Evolutionary conservation across 2,113 vertebrate species (phyloP), one percentile per base, ranked within the genome.

Genomic region (Aptenodytes patagonicus): DNA sequence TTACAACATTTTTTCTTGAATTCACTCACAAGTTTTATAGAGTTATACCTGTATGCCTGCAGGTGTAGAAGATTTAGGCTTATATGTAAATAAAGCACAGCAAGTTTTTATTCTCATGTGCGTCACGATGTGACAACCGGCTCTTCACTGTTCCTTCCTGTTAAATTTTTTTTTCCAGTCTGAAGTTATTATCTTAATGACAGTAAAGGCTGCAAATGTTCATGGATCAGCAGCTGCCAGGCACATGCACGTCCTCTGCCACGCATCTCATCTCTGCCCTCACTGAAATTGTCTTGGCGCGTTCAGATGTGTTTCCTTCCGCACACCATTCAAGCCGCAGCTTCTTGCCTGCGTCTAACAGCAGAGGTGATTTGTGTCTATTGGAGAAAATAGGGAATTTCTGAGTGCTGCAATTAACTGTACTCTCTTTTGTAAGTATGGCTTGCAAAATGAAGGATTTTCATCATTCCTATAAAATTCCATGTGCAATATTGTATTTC

Each of bases 41-140:
- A 28, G 38, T 40, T 20, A 2, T 61, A 28, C 31, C 16, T 52
- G 9, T 6, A 18, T 87, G 60, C 57, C 79, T 96, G 65, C 55
- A 87, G 65, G 46, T 75, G 60, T 32, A n/a, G 75, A n/a, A 47
- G 31, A 26, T 47, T 31, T 17, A 38, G 44, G 44, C 13, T 42
- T 34, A 24, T 15, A 26, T 1, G 7, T 2, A 52, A 49, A 73
- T 61, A 34, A 87, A 71, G 38, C 7, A 51, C 55, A 66, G 83
- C 17, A n/a, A 62, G 64, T 15, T 66, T 81, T 73, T 65, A 62
- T 34, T 78, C 40, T 62, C 2, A 1, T 5, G 18, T 6, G 6
- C 11, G 8, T 92, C 47, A 10, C 0, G 0, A 2, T 49, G 78
- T 38, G 66, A 51, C 86, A 68, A 26, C 11, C 0, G 2, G 11